Conservation (phyloP, 2,888 invertebrate species). For the Chrysina gloriosa region DNA sequence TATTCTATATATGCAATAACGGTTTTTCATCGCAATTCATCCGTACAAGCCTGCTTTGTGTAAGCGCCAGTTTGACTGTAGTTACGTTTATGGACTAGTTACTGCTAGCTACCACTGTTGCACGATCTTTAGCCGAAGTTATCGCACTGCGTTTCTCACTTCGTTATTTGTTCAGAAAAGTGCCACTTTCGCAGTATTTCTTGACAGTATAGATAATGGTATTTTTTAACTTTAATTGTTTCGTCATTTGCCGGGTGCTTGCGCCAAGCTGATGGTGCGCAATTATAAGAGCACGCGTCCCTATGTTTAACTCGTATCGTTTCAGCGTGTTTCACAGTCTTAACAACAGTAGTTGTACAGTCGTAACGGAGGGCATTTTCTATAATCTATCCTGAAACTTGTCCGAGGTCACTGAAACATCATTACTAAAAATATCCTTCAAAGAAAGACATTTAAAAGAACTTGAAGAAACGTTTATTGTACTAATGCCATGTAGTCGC, state of each 20-base stretch:
- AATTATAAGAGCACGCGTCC: not conserved
- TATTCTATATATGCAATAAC: not conserved
- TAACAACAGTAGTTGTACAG: not conserved
- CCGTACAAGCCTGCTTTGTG: not conserved
- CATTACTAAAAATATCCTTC: too few relatives aligned
- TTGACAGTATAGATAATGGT: not conserved
- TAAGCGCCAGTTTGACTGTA: not conserved
- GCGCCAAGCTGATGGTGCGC: not conserved
- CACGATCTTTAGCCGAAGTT: not conserved
- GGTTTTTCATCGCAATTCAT: constrained; percentile 6
- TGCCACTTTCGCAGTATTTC: not conserved
- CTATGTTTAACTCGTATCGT: not conserved
- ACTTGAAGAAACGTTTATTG: not conserved
- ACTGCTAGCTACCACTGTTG: not conserved
- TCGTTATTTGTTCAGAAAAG: not conserved
- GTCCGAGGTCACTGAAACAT: not conserved
- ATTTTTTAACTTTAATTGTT: not conserved
- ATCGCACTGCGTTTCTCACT: not conserved
- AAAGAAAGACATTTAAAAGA: not conserved
- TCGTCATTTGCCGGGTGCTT: not conserved
- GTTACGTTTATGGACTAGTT: not conserved
- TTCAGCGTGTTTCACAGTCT: not conserved
- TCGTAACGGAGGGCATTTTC: not conserved
- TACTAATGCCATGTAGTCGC: not conserved
- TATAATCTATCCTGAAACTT: not conserved